A percentile compares a stretch with the other conserved stretches of the same genome.
Evolutionary conservation across 2,888 invertebrate genomes (phyloP).

Genomic region (Synergus umbraculus): DNA sequence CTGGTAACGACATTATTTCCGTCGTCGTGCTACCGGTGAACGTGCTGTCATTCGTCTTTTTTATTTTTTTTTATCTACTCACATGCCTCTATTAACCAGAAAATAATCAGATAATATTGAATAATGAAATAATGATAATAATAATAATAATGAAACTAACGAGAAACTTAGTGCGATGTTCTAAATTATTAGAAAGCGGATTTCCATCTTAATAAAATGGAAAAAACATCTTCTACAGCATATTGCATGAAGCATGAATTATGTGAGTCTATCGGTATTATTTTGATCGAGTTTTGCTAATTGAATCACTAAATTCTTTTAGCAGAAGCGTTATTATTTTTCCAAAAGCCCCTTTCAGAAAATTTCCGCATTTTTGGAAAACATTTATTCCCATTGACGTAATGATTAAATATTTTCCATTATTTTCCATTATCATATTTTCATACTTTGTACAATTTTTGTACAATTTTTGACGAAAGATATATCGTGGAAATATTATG

Average conservation of each 20-base stretch:
- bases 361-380: not conserved
- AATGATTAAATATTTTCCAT: not conserved
- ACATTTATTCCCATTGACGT: not conserved
- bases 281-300: not conserved
- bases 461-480: not conserved
- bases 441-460: not conserved
- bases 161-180: not conserved
- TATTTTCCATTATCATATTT: no score
- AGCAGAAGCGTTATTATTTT: not conserved
- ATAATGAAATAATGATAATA: no score
- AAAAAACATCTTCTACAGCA: not conserved
- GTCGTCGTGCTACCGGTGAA: constrained; percentile 29
- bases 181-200: not conserved
- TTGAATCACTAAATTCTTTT: not conserved
- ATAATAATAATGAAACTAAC: no score
- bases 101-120: not conserved
- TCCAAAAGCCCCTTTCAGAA: not conserved
- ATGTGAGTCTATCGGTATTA: not conserved
- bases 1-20: constrained; percentile 38
- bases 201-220: not conserved
- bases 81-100: not conserved
- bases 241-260: not conserved
- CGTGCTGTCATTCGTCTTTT: constrained; percentile 17
- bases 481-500: not conserved
- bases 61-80: not conserved